phyloP scores from a whole-genome alignment of 2,888 invertebrate genomes.

The Barypeithes pellucidus region DNA sequence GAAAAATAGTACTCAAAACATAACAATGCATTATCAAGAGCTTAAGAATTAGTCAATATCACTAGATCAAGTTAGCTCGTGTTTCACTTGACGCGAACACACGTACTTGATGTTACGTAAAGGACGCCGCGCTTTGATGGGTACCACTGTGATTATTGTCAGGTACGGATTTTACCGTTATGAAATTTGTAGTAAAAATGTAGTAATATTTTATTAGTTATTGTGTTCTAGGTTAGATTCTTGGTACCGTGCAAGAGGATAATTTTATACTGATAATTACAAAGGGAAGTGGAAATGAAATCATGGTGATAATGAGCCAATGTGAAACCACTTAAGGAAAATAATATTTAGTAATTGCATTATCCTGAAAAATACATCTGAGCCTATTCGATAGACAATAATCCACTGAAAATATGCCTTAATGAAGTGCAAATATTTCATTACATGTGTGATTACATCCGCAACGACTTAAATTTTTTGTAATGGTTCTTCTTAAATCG shows the following conservation, averaged over 20 bases:
- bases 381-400: too few species aligned
- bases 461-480: too few species aligned
- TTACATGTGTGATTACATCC: too few species aligned
- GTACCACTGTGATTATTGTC: constrained; percentile 16
- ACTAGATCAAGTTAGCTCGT: constrained; percentile 48
- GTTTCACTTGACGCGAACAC: constrained; percentile 60
- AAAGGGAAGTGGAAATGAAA: too few species aligned
- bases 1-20: neutral
- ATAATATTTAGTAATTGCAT: too few species aligned
- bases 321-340: too few species aligned
- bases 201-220: neutral
- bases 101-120: constrained; percentile 65
- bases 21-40: neutral
- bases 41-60: constrained; percentile 16
- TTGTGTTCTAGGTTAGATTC: neutral
- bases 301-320: neutral
- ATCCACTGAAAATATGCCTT: too few species aligned
- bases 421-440: too few species aligned
- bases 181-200: constrained; percentile 6
- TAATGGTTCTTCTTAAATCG: too few species aligned
- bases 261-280: neutral
- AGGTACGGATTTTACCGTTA: constrained; percentile 21
- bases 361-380: too few species aligned
- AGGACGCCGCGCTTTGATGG: constrained; percentile 60
- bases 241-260: neutral